Conservation (phyloP, 2,797 vertebrate genomes). For the Scarus forsteni region DNA sequence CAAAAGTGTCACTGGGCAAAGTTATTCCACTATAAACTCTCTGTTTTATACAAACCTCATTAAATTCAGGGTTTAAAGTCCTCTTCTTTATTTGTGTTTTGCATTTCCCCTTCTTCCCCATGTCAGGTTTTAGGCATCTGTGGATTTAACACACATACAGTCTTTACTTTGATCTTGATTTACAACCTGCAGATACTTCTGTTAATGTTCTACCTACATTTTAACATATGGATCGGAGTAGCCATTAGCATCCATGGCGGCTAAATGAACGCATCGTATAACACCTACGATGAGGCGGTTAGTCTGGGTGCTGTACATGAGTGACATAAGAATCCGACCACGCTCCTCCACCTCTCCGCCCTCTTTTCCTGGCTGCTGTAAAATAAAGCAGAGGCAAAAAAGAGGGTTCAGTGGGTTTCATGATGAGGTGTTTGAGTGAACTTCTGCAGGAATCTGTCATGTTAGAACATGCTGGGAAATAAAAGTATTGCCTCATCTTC, state of each 20-base stretch:
- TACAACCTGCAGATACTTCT: neutral
- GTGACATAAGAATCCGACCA: conserved; percentile 93
- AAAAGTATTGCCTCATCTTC: conserved; percentile 91
- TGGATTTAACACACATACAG: conserved; percentile 17
- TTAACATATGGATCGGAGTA: conserved; percentile 98
- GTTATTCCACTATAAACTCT: too few relatives aligned
- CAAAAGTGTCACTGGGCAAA: too few relatives aligned
- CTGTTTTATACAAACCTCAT: conserved; percentile 87
- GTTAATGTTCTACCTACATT: conserved; percentile 82
- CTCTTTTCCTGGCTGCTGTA: conserved; percentile 83
- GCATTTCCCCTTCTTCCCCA: conserved; percentile 97
- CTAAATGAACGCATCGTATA: conserved; percentile 94
- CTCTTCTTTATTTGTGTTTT: conserved; percentile 99
- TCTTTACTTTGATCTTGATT: neutral
- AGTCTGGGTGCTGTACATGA: conserved; percentile 95
- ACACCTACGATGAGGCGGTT: conserved; percentile 93
- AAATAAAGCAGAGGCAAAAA: conserved; percentile 13
- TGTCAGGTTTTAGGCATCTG: conserved; percentile 97
- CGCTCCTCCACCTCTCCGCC: conserved; percentile 91
- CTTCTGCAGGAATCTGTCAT: conserved; percentile 41
- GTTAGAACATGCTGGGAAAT: conserved; percentile 59
- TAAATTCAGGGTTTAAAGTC: conserved; percentile 97
- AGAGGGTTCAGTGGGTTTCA: conserved; percentile 6
- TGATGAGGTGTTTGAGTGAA: conserved; percentile 21
- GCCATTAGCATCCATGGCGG: conserved; percentile 97